Conservation (phyloP, 2,888 invertebrate species). For the Orthonychiurus folsomi region DNA sequence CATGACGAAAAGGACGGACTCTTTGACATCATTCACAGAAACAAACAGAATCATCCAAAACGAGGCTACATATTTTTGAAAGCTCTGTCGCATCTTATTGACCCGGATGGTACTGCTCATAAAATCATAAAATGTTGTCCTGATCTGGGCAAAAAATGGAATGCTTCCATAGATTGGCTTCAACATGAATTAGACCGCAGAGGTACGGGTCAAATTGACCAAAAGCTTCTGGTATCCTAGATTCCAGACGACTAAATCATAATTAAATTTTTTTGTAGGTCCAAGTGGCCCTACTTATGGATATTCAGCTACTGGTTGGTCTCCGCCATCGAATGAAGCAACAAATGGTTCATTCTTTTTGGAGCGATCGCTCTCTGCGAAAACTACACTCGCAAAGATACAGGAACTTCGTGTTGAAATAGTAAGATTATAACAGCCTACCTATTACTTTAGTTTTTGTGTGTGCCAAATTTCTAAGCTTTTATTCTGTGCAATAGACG, state of each 20-base stretch:
- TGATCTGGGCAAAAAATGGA: conserved; percentile 78
- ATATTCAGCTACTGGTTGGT: conserved; percentile 50
- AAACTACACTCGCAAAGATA: conserved; percentile 74
- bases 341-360: conserved; percentile 82
- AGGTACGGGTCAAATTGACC: too few relatives aligned
- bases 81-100: conserved; percentile 82
- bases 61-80: conserved; percentile 95
- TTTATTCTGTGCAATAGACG: conserved; percentile 16
- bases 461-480: background rate
- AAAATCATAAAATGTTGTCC: conserved; percentile 67
- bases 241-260: too few relatives aligned
- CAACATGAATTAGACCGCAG: conserved; percentile 76
- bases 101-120: conserved; percentile 70
- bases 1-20: conserved; percentile 82
- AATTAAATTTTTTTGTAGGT: too few relatives aligned
- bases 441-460: background rate
- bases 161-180: conserved; percentile 82
- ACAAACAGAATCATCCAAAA: conserved; percentile 91
- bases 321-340: conserved; percentile 86
- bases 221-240: too few relatives aligned
- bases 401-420: conserved; percentile 56
- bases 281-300: conserved; percentile 24
- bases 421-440: background rate
- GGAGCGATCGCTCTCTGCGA: conserved; percentile 86
- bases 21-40: conserved; percentile 82